phyloP scores from a whole-genome alignment of 2,888 invertebrate species.

The Sphaerophoria rueppellii region DNA sequence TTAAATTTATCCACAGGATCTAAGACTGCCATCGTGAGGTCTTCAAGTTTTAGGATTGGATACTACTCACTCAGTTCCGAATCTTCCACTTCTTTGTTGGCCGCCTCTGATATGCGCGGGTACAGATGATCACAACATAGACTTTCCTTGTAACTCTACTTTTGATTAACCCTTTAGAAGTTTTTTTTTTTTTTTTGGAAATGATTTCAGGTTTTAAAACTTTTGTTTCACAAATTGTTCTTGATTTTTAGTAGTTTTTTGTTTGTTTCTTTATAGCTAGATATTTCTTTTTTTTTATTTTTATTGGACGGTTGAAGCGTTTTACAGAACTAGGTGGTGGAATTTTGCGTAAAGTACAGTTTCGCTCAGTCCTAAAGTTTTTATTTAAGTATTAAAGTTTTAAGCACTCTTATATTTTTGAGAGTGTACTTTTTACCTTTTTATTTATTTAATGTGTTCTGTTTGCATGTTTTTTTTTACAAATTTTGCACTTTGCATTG shows the following conservation, averaged over 20 bases:
- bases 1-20: slow-evolving; percentile 21
- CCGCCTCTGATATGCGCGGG: neutral
- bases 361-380: no score
- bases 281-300: neutral
- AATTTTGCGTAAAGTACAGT: neutral
- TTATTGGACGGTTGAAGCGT: slow-evolving; percentile 5
- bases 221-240: no score
- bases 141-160: no score
- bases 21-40: slow-evolving; percentile 13
- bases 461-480: no score
- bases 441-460: no score
- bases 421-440: no score
- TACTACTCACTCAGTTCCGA: no score
- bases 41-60: no score
- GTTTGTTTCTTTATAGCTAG: neutral
- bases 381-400: no score
- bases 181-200: neutral
- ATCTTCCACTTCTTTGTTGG: neutral
- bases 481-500: no score
- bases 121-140: neutral
- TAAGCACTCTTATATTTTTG: no score
- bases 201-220: no score
- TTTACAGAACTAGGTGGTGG: slow-evolving; percentile 10
- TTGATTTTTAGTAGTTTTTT: neutral
- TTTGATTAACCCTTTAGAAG: neutral